These are phyloP conservation scores for Capitella teleta DNA, from an alignment of 1,140 invertebrate species.

Conservation along the genomic window DNA sequence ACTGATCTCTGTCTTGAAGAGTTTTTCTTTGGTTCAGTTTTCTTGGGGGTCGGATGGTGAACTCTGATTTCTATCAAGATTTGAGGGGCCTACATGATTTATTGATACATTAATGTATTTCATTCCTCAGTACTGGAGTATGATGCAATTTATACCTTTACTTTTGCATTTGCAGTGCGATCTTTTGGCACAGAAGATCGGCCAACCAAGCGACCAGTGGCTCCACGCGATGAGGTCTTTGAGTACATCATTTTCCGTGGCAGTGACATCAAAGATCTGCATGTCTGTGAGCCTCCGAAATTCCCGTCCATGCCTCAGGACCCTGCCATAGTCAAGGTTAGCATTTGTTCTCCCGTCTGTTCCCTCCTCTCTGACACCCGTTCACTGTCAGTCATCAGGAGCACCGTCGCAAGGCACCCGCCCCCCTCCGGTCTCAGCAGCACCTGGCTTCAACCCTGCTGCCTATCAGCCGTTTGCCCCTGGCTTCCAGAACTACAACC, in stretches of 20 bases:
- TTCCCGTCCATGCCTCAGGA: slow-evolving; percentile 46
- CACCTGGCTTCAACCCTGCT: neutral
- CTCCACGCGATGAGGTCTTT: slow-evolving; percentile 89
- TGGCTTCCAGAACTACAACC: neutral
- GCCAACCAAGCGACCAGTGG: slow-evolving; percentile 79
- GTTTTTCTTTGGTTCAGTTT: too few species aligned
- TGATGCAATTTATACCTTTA: neutral
- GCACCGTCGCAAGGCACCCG: neutral
- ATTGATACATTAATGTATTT: too few species aligned
- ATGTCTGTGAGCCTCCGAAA: slow-evolving; percentile 70
- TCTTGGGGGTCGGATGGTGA: too few species aligned
- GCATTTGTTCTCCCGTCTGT: neutral
- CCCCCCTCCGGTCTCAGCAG: too few species aligned
- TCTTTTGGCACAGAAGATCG: slow-evolving; percentile 98
- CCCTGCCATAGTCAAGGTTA: slow-evolving; percentile 42
- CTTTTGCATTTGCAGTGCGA: slow-evolving; percentile 61
- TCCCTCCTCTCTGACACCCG: neutral
- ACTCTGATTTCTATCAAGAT: too few species aligned
- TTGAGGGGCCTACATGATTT: too few species aligned
- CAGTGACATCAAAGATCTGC: slow-evolving; percentile 96
- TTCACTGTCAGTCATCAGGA: neutral
- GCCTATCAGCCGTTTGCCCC: slow-evolving; percentile 2
- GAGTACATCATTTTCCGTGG: slow-evolving; percentile 97
- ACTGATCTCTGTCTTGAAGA: too few species aligned
- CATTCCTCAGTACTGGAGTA: neutral